A percentile compares a stretch with the other conserved stretches of the same genome.
Evolutionary conservation across 1,140 invertebrate genomes (phyloP).

Genomic region (Semibalanus balanoides): DNA sequence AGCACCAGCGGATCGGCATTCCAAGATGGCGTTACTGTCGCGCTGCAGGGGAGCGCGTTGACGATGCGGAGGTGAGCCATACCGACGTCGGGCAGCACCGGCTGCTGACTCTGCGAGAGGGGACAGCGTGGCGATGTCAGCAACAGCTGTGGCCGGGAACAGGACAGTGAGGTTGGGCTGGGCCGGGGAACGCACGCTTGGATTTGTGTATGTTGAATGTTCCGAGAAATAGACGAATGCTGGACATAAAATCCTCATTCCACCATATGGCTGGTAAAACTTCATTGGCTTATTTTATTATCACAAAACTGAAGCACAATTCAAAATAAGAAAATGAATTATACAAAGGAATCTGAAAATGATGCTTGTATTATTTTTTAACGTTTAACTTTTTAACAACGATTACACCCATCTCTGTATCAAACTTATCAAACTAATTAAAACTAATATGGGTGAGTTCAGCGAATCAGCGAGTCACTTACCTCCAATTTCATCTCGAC

Average conservation of each 20-base stretch:
- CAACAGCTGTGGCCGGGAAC: too few species aligned
- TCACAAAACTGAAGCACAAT: too few species aligned
- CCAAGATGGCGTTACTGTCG: conserved; percentile 1
- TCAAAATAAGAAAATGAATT: too few species aligned
- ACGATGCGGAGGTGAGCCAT: conserved; percentile 51
- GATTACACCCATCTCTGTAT: not conserved
- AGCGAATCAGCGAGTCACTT: conserved; percentile 13
- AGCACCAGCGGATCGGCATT: not conserved
- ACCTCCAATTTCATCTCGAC: conserved; percentile 67
- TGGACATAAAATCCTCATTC: too few species aligned
- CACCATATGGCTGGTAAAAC: too few species aligned
- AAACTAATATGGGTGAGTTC: not conserved
- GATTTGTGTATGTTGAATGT: too few species aligned
- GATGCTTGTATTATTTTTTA: too few species aligned
- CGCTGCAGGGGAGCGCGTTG: conserved; percentile 34
- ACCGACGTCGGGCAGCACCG: conserved; percentile 40
- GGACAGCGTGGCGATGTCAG: not conserved
- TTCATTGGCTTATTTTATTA: too few species aligned
- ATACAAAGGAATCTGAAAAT: too few species aligned
- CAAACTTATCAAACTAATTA: not conserved
- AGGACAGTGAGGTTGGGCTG: too few species aligned
- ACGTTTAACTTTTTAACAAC: not conserved
- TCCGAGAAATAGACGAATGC: too few species aligned
- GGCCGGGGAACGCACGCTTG: too few species aligned
- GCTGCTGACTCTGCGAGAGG: conserved; percentile 37